Evolutionary conservation across 2,113 vertebrate species (phyloP).

Genomic region (Aegypius monachus): DNA sequence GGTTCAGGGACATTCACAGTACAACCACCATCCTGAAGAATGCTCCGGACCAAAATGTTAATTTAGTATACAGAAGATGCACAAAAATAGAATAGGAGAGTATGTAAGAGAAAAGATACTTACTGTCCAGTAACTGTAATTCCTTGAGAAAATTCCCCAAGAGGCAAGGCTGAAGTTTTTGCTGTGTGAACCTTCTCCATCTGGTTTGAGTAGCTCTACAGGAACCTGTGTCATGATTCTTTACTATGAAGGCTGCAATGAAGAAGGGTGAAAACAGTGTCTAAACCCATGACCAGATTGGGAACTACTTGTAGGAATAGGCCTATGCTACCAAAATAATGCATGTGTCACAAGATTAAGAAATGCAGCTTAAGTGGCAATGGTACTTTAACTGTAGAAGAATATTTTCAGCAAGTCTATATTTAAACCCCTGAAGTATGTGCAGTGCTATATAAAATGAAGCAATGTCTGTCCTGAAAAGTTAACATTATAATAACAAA

Average conservation of each 20-base stretch:
- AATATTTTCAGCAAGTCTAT: not conserved
- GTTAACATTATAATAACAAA: not conserved
- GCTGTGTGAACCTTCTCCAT: not conserved
- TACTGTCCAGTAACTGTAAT: not conserved
- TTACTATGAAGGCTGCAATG: not conserved
- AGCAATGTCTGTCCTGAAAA: not conserved
- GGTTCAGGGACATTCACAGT: not conserved
- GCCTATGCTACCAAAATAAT: slow-evolving; percentile 28
- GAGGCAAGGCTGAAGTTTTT: not conserved
- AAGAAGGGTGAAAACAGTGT: not conserved
- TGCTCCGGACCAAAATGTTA: not conserved
- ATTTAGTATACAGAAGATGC: not conserved
- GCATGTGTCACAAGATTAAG: not conserved
- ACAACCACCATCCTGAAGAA: not conserved
- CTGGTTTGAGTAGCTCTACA: not conserved
- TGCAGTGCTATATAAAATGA: not conserved
- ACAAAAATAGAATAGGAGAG: not conserved
- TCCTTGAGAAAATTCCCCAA: not conserved
- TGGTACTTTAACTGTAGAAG: not conserved
- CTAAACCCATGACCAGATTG: not conserved
- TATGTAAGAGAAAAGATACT: not conserved
- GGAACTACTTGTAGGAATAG: slow-evolving; percentile 55
- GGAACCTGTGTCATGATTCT: rapidly evolving
- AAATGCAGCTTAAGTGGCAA: not conserved
- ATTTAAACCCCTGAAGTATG: not conserved